Evolutionary conservation across 2,113 vertebrate species (phyloP).

Genomic region (Limanda limanda): DNA sequence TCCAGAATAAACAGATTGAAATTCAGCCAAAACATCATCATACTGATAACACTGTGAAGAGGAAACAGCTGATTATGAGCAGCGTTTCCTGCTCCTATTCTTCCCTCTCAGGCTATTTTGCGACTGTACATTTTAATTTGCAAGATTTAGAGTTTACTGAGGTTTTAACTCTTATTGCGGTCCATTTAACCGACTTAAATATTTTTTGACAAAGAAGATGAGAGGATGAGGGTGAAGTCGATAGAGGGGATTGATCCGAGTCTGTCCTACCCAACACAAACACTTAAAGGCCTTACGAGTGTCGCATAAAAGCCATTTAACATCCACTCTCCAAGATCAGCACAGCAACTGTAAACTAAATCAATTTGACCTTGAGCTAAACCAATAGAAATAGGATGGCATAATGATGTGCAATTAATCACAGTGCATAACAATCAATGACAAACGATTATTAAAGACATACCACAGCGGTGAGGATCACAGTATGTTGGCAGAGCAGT

Average conservation of each 20-base stretch:
- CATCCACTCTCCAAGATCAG: constrained; percentile 51
- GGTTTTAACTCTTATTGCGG: constrained; percentile 11
- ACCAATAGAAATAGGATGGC: constrained; percentile 23
- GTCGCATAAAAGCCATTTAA: constrained; percentile 59
- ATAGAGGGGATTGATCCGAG: constrained; percentile 42
- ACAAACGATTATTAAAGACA: constrained; percentile 48
- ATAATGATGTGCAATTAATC: constrained; percentile 67
- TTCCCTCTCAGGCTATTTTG: constrained; percentile 13
- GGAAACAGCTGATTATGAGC: constrained; percentile 38
- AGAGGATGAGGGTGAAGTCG: constrained; percentile 25
- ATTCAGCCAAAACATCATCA: constrained; percentile 29
- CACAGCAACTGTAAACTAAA: constrained; percentile 38
- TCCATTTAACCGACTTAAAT: constrained; percentile 26
- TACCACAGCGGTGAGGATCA: background rate
- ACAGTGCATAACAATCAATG: constrained; percentile 51
- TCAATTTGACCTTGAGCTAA: constrained; percentile 65
- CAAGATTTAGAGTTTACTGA: constrained; percentile 25
- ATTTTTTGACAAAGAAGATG: constrained; percentile 48
- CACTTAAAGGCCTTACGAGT: constrained; percentile 51
- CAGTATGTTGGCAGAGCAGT: background rate
- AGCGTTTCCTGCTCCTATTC: constrained; percentile 20
- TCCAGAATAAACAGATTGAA: constrained; percentile 31
- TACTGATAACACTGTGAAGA: constrained; percentile 38
- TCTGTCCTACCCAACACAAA: constrained; percentile 41
- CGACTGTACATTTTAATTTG: background rate